A percentile compares a stretch with the other conserved stretches of the same genome.
Conservation (phyloP, 2,888 invertebrate genomes). For the Drosophila robusta region DNA sequence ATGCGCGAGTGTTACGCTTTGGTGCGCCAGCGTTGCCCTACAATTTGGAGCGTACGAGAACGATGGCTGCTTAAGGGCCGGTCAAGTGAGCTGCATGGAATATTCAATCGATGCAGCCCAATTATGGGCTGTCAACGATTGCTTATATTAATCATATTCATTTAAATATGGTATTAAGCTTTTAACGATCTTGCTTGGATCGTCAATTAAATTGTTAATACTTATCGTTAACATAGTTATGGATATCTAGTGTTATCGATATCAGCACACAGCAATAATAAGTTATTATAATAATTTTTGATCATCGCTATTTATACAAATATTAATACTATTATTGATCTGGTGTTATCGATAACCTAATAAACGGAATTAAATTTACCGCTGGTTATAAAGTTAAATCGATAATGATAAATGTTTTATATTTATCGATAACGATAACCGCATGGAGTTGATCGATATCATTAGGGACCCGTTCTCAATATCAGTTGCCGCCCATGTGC, state of each 20-base stretch:
- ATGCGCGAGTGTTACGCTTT: conserved; percentile 54
- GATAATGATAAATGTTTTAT: background rate
- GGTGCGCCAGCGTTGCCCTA: conserved; percentile 47
- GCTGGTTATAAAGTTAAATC: background rate
- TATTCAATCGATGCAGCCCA: conserved; percentile 1
- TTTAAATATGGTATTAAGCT: background rate
- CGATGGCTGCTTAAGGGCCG: conserved; percentile 5
- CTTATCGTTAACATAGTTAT: too few relatives aligned
- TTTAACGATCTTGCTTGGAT: background rate
- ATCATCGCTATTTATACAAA: too few relatives aligned
- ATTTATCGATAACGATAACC: too few relatives aligned
- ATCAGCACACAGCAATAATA: too few relatives aligned
- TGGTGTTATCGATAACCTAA: too few relatives aligned
- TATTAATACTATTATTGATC: too few relatives aligned
- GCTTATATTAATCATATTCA: background rate
- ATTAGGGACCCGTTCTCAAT: background rate
- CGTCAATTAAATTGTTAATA: too few relatives aligned
- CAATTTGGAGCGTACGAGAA: conserved; percentile 13
- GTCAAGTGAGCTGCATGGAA: background rate
- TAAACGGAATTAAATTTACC: background rate
- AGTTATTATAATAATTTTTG: too few relatives aligned
- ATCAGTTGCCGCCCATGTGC: too few relatives aligned
- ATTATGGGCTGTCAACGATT: background rate
- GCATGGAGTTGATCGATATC: background rate
- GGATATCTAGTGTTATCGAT: too few relatives aligned